Evolutionary conservation across 1,140 invertebrate species (phyloP).

Genomic region (Drosophila kanapiae): DNA sequence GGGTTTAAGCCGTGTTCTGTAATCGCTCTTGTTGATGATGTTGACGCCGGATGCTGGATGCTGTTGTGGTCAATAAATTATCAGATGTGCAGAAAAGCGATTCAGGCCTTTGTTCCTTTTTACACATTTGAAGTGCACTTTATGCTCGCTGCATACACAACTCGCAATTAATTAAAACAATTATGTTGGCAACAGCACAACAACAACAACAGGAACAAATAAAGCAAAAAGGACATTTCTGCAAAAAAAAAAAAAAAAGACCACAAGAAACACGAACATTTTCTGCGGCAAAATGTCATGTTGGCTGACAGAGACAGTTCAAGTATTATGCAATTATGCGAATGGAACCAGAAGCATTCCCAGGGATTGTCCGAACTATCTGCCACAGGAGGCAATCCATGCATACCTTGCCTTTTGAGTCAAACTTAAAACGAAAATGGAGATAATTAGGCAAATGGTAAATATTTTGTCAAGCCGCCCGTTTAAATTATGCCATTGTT

Average conservation of each 20-base stretch:
- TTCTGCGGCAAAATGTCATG: slow-evolving; percentile 75
- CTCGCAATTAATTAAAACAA: slow-evolving; percentile 80
- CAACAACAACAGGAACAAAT: slow-evolving; percentile 19
- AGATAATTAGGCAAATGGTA: slow-evolving; percentile 16
- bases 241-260: slow-evolving; percentile 4
- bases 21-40: slow-evolving; percentile 50
- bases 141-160: slow-evolving; percentile 76
- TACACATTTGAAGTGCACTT: slow-evolving; percentile 77
- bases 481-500: slow-evolving; percentile 36
- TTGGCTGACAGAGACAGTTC: slow-evolving; percentile 72
- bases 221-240: slow-evolving; percentile 17
- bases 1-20: slow-evolving; percentile 50
- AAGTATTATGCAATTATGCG: slow-evolving; percentile 70
- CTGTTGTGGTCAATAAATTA: slow-evolving; percentile 77
- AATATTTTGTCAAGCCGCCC: slow-evolving; percentile 3
- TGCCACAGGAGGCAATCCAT: slow-evolving; percentile 21
- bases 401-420: slow-evolving; percentile 44
- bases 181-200: slow-evolving; percentile 61
- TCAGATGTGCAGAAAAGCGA: slow-evolving; percentile 66
- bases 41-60: slow-evolving; percentile 22
- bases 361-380: slow-evolving; percentile 17
- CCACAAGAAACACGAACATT: slow-evolving; percentile 36
- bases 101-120: slow-evolving; percentile 62
- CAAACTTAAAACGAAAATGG: slow-evolving; percentile 26
- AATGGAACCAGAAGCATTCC: slow-evolving; percentile 24